Evolutionary conservation across 2,113 vertebrate species (phyloP), one percentile per base, ranked within the genome.

Genomic region (Mobula birostris): DNA sequence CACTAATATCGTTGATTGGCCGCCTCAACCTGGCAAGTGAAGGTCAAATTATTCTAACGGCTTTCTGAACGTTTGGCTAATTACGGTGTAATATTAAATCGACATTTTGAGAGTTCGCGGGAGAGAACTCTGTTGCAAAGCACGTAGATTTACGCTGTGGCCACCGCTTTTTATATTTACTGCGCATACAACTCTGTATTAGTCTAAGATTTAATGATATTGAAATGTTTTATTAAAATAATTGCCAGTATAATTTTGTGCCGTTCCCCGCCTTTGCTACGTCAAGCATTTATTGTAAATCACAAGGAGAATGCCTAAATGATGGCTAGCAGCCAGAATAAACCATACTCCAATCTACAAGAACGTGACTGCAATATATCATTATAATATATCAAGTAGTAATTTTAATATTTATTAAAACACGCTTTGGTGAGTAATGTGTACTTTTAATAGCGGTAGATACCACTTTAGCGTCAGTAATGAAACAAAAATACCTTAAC

Each of bases 1-100:
- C 97, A 96, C 96, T 98, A 97, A 97, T 97, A 98, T 97, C 96
- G 97, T 96, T 98, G 97, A 97, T 97, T 98, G 97, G 97, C 97
- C 97, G 97, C 96, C 96, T 98, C 96, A 96, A 97, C 96, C 97
- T 96, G 97, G 97, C 97, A 97, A 97, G 97, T 98, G 97, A 97
- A 98, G 97, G 97, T 98, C 97, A 98, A 98, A 98, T 97, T 97
- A 96, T 97, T 98, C 97, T 93, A 93, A 93, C 91, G 91, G 91
- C 91, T 93, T 93, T 93, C 91, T 93, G 91, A 93, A 93, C 91
- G 91, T 72, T 93, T 74, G 91, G 70, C 91, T 93, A 93, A 93
- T 93, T 93, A 93, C 91, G 91, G 91, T 76, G 91, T 56, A 93
- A 93, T 93, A 56, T 93, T 93, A 93, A 93, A 93, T 93, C 68